Conservation (phyloP, 2,797 vertebrate species). For the Hephaestus fuliginosus region DNA sequence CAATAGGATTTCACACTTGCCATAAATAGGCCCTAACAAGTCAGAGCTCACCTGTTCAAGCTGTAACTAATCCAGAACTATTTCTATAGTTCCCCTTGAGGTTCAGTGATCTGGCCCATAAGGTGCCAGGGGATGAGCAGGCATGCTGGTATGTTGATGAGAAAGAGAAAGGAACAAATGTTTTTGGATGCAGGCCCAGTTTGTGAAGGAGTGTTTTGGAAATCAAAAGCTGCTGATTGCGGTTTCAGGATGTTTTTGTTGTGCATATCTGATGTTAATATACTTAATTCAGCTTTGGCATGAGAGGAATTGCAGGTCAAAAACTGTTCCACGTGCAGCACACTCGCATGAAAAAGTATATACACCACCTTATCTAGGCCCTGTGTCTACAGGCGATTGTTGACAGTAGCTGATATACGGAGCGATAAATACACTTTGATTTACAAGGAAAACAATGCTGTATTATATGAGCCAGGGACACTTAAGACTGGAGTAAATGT, state of each 20-base stretch:
- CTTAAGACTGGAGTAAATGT: constrained; percentile 51
- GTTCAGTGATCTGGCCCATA: constrained; percentile 51
- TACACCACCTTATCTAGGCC: constrained; percentile 28
- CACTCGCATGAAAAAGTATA: background rate
- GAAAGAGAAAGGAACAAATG: constrained; percentile 5
- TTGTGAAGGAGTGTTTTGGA: constrained; percentile 3
- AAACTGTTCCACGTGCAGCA: background rate
- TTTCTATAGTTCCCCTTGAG: constrained; percentile 55
- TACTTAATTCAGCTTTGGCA: constrained; percentile 17
- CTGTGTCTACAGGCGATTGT: constrained; percentile 39
- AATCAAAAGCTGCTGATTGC: constrained; percentile 40
- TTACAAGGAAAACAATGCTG: constrained; percentile 44
- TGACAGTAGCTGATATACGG: constrained; percentile 48
- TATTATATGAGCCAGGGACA: constrained; percentile 53
- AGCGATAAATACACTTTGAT: constrained; percentile 48
- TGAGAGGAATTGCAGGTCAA: constrained; percentile 9
- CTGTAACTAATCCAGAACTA: constrained; percentile 73
- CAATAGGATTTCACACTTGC: constrained; percentile 67
- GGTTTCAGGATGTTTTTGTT: constrained; percentile 43
- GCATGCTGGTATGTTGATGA: constrained; percentile 21
- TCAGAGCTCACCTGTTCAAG: constrained; percentile 70
- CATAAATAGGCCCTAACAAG: constrained; percentile 68
- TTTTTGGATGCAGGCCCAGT: constrained; percentile 31
- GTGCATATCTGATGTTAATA: constrained; percentile 25
- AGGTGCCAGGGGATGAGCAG: constrained; percentile 57